Base-by-base conservation (phyloP, 2,888 invertebrate species). In the Elaeidobius kamerunicus region DNA sequence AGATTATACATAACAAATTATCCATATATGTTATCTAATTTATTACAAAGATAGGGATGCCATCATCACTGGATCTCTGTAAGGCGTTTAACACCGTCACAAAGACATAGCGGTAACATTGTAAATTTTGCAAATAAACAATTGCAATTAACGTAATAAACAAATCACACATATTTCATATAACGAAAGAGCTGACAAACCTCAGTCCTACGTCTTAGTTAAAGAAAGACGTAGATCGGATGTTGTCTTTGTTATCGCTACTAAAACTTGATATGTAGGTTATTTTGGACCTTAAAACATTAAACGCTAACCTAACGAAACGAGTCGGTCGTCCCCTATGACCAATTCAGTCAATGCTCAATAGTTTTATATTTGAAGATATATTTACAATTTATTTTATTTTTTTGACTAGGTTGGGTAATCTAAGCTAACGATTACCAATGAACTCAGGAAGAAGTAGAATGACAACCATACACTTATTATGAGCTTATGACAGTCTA, bases 311-410 rank as follows among this genome's bases (percentile, higher is more conserved):
- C 17, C 3, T 12, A 7, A 30, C 11, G 3, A 30, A 11, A 30
- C 9, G 11, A 17, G 7, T 35, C 15, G 15, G 15, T 9, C 4
- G 20, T 38, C 30, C 19, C 39, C 32, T 40, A 47, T 40, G 19
- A 47, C 47, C 30, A 47, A 47, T 47, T 32, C 47, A 40, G 44
- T 23, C 34, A 16, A 40, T n/a, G 16, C 20, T 40, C 27, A 38
- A 28, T 32, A 40, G 39, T 39, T 41, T 20, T 41, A 17, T 35
- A 35, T 44, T 44, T 44, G 32, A 41, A 35, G 46, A 46, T 23
- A 18, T 48, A 48, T 48, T 48, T 48, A 48, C 48, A 48, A 32
- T n/a, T n/a, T n/a, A n/a, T n/a, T n/a, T 41, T 48, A 47, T 20
- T 47, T 20, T 48, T 48, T 11, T 41, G 48, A 48, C 48, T 48